phyloP scores from a whole-genome alignment of 2,113 vertebrate genomes.

The Epinephelus lanceolatus region DNA sequence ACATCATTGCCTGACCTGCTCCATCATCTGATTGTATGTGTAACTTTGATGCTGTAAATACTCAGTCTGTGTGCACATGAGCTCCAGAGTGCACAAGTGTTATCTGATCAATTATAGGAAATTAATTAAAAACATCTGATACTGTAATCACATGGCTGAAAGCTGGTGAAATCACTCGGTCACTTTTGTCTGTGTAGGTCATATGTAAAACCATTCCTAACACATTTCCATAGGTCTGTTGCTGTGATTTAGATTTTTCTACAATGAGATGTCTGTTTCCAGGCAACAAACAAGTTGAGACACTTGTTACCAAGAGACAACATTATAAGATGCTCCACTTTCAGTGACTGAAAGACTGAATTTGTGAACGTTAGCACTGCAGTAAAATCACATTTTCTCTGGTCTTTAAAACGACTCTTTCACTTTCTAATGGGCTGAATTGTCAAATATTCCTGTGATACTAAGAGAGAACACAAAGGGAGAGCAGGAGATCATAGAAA shows the following conservation, averaged over 20 bases:
- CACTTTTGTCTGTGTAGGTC: background rate
- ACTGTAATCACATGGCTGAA: background rate
- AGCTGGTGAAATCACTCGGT: background rate
- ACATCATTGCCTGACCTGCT: background rate
- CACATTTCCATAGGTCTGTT: background rate
- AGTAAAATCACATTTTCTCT: background rate
- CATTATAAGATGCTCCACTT: background rate
- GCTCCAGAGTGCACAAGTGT: background rate
- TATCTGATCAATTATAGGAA: background rate
- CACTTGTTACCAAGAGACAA: background rate
- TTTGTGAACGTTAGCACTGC: background rate
- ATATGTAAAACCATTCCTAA: background rate
- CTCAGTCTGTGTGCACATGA: background rate
- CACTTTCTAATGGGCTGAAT: background rate
- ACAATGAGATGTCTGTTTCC: background rate
- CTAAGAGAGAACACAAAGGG: background rate
- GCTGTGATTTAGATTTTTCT: background rate
- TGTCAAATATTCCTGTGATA: background rate
- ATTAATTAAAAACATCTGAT: background rate
- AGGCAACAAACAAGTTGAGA: background rate
- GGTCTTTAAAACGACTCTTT: background rate
- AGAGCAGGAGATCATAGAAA: background rate
- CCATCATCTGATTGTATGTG: background rate
- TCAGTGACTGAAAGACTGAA: background rate
- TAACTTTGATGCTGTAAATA: background rate